These are phyloP conservation scores for Semaprochilodus insignis DNA, from an alignment of 2,797 vertebrate genomes.

Conservation along the genomic window DNA sequence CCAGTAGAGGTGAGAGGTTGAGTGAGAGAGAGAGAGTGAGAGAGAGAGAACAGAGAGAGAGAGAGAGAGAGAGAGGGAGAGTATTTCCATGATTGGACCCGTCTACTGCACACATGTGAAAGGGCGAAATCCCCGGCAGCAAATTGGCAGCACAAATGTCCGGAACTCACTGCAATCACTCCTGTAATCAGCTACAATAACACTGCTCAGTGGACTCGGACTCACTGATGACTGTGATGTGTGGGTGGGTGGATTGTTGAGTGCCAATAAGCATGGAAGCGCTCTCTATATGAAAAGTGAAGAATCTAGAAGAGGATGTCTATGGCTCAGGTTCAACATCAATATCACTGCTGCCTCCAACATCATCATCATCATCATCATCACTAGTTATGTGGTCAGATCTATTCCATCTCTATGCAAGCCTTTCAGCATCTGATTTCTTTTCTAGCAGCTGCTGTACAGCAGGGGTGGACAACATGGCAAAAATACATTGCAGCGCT, in stretches of 20 bases:
- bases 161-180: constrained; percentile 43
- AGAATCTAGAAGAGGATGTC: neutral
- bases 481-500: too few relatives aligned
- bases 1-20: constrained; percentile 19
- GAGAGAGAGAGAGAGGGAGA: neutral
- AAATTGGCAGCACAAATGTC: constrained; percentile 34
- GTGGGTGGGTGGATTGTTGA: neutral
- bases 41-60: neutral
- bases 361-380: constrained; percentile 46
- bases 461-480: neutral
- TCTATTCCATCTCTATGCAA: neutral
- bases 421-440: neutral
- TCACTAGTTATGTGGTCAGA: neutral
- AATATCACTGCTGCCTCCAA: constrained; percentile 30
- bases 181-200: constrained; percentile 53
- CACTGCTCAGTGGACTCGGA: constrained; percentile 7
- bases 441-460: neutral
- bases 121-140: constrained; percentile 27
- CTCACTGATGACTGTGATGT: neutral
- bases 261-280: constrained; percentile 25
- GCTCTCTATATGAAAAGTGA: neutral
- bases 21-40: neutral
- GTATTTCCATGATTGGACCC: constrained; percentile 24
- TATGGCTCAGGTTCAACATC: constrained; percentile 10
- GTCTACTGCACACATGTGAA: constrained; percentile 15